Evolutionary conservation across 2,888 invertebrate genomes (phyloP).

Genomic region (Coenonympha glycerion): DNA sequence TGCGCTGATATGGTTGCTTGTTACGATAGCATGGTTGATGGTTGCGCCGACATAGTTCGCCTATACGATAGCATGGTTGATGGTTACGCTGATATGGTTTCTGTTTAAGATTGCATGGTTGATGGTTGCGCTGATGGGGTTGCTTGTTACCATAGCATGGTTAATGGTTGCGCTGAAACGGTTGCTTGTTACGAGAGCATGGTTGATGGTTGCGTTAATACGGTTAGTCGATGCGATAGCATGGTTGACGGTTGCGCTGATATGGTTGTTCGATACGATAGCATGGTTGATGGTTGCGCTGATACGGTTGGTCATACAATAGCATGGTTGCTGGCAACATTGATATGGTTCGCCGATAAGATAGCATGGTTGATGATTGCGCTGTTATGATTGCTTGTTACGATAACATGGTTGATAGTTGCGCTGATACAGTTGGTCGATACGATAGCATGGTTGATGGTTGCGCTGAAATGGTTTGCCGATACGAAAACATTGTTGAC

Average conservation of each 20-base stretch:
- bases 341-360: not conserved
- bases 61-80: conserved; percentile 6
- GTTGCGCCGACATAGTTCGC: not conserved
- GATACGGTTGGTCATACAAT: no score
- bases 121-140: conserved; percentile 3
- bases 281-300: not conserved
- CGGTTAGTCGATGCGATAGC: no score
- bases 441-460: not conserved
- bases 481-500: no score
- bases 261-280: no score
- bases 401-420: not conserved
- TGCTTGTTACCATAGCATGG: not conserved
- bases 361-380: conserved; percentile 1
- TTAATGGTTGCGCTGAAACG: not conserved
- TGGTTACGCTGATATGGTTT: conserved; percentile 2
- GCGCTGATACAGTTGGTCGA: not conserved
- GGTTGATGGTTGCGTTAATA: not conserved
- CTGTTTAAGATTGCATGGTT: not conserved
- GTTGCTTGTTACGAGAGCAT: not conserved
- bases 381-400: not conserved
- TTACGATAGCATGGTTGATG: not conserved
- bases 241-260: not conserved
- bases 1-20: not conserved
- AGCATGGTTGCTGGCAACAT: not conserved
- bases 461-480: no score